These are phyloP conservation scores for Nomada ruficornis DNA, from an alignment of 2,888 invertebrate species.

Conservation along the genomic window DNA sequence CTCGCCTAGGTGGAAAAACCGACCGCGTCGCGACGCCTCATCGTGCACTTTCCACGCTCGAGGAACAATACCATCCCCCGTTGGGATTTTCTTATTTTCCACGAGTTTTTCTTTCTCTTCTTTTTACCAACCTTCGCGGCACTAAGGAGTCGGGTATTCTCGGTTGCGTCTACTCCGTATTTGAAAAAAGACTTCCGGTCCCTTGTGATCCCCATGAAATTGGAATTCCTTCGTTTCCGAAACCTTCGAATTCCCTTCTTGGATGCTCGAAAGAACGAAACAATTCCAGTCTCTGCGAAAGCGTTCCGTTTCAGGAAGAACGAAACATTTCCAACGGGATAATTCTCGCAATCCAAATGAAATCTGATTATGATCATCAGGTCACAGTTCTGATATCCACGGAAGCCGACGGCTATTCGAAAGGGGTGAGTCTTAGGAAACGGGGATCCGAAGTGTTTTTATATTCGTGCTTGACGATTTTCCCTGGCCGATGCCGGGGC, in stretches of 20 bases:
- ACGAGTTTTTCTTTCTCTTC: background rate
- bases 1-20: conserved; percentile 18
- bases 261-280: too few relatives aligned
- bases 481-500: background rate
- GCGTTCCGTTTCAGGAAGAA: too few relatives aligned
- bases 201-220: too few relatives aligned
- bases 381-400: conserved; percentile 2
- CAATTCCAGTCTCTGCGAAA: too few relatives aligned
- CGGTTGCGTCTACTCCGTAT: too few relatives aligned
- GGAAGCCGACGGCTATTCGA: background rate
- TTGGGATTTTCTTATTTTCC: conserved; percentile 8
- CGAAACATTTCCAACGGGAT: too few relatives aligned
- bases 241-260: too few relatives aligned
- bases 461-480: conserved; percentile 47
- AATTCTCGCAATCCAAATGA: background rate
- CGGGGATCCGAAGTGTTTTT: conserved; percentile 47
- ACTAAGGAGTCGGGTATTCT: too few relatives aligned
- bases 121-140: background rate
- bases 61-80: background rate
- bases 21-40: conserved; percentile 21
- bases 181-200: too few relatives aligned
- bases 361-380: background rate
- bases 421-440: background rate
- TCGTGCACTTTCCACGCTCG: conserved; percentile 6
- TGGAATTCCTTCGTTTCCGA: too few relatives aligned